These are phyloP conservation scores for Ceratoteleas bidentatus DNA, from an alignment of 1,140 invertebrate genomes.

Conservation along the genomic window DNA sequence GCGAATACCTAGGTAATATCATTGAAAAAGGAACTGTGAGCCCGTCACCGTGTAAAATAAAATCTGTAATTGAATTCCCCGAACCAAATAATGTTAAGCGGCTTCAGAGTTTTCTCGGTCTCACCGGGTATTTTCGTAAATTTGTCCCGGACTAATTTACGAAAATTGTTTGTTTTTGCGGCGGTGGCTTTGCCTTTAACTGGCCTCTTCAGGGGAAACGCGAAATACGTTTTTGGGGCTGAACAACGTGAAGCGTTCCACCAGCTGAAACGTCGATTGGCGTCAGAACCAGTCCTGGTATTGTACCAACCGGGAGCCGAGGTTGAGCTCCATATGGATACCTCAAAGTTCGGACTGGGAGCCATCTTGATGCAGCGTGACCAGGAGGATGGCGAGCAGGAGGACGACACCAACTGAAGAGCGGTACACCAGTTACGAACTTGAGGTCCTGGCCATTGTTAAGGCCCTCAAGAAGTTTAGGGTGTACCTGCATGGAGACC, in stretches of 20 bases:
- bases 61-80: not conserved
- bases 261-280: not conserved
- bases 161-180: no score
- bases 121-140: slow-evolving; percentile 34
- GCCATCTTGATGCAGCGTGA: not conserved
- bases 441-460: no score
- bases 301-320: not conserved
- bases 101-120: slow-evolving; percentile 23
- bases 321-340: not conserved
- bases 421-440: no score
- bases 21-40: slow-evolving; percentile 29
- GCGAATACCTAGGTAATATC: slow-evolving; percentile 25
- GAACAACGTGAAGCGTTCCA: slow-evolving; percentile 3
- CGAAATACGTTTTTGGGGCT: slow-evolving; percentile 2
- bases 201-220: slow-evolving; percentile 10
- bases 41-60: slow-evolving; percentile 8
- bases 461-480: no score
- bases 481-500: no score
- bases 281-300: not conserved
- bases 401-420: not conserved
- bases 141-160: slow-evolving; percentile 21
- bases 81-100: slow-evolving; percentile 3
- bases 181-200: slow-evolving; percentile 14
- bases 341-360: not conserved
- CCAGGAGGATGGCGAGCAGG: not conserved